Evolutionary conservation across 2,888 invertebrate genomes (phyloP).

Genomic region (Auanema freiburgensis): DNA sequence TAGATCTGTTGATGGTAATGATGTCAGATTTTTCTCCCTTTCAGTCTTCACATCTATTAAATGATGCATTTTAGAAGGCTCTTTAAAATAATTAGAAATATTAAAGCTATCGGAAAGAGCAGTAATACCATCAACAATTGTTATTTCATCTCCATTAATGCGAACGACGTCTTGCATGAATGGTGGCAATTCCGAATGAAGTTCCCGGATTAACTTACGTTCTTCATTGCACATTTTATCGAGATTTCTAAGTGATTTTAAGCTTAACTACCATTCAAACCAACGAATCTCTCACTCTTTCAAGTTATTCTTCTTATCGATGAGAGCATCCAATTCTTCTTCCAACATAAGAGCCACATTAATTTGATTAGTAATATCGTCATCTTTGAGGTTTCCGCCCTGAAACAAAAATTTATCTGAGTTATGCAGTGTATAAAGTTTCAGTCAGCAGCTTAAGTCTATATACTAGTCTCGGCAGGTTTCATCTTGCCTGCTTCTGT

Average conservation of each 20-base stretch:
- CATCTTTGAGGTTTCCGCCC: too few species aligned
- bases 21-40: slow-evolving; percentile 12
- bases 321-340: slow-evolving; percentile 6
- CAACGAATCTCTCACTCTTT: slow-evolving; percentile 7
- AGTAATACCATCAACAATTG: slow-evolving; percentile 10
- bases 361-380: too few species aligned
- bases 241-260: slow-evolving; percentile 25
- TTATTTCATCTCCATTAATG: slow-evolving; percentile 13
- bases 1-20: neutral
- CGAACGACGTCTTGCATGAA: slow-evolving; percentile 33
- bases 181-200: slow-evolving; percentile 30
- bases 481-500: too few species aligned
- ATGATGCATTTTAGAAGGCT: slow-evolving; percentile 10
- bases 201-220: slow-evolving; percentile 24
- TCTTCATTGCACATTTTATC: slow-evolving; percentile 22
- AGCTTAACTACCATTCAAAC: neutral
- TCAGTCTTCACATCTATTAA: slow-evolving; percentile 7
- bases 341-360: slow-evolving; percentile 12
- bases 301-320: slow-evolving; percentile 12
- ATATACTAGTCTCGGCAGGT: too few species aligned
- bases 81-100: slow-evolving; percentile 9
- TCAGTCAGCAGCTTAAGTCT: too few species aligned
- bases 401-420: too few species aligned
- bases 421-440: too few species aligned
- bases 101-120: slow-evolving; percentile 5